Evolutionary conservation across 1,140 invertebrate species (phyloP).

Genomic region (Calliphora vicina): DNA sequence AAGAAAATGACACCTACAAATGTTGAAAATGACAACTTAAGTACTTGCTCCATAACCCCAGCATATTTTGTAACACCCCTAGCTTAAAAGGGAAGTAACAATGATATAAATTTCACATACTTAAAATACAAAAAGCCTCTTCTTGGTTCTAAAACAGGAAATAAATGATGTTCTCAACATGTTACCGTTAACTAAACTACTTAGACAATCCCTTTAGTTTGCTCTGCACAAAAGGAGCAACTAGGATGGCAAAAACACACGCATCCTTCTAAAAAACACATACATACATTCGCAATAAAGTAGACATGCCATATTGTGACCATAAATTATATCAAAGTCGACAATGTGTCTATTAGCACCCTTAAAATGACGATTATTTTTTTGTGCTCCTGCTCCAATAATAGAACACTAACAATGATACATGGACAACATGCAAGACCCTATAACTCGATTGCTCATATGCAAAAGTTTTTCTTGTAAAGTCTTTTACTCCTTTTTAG

Average conservation of each 20-base stretch:
- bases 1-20: neutral
- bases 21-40: conserved; percentile 1
- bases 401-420: neutral
- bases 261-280: neutral
- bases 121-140: neutral
- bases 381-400: neutral
- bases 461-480: neutral
- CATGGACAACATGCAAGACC: neutral
- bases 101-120: neutral
- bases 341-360: conserved; percentile 33
- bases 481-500: neutral
- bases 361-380: conserved; percentile 21
- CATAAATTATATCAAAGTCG: conserved; percentile 31
- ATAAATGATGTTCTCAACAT: conserved; percentile 1
- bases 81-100: neutral
- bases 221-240: neutral
- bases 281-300: neutral
- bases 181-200: conserved; percentile 5
- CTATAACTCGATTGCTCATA: neutral
- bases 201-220: neutral
- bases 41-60: neutral
- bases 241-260: neutral
- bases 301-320: conserved; percentile 3
- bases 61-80: neutral
- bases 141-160: neutral